Percentiles rank a stretch among this genome's conserved stretches.
phyloP scores from a whole-genome alignment of 2,888 invertebrate genomes.

The Cephus spinipes region DNA sequence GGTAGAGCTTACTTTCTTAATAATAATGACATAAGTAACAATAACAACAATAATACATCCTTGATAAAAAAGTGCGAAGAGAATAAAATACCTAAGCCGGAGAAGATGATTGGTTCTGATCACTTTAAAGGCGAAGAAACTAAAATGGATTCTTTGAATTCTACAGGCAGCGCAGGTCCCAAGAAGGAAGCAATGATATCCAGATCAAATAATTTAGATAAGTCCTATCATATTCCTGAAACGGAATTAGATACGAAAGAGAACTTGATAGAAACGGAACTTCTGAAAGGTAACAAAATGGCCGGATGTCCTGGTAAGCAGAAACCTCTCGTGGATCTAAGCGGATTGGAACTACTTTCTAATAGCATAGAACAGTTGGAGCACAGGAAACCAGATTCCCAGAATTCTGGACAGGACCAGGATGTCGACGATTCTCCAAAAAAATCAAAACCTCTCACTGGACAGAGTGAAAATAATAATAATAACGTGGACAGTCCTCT shows the following conservation, averaged over 20 bases:
- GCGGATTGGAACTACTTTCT: constrained; percentile 84
- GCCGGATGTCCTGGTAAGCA: constrained; percentile 26
- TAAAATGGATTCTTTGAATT: neutral
- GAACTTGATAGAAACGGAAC: neutral
- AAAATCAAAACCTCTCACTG: constrained; percentile 46
- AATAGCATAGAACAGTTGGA: constrained; percentile 88
- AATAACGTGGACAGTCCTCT: constrained; percentile 68
- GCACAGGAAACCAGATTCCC: constrained; percentile 61
- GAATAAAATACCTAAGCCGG: constrained; percentile 22
- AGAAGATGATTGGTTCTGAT: constrained; percentile 12
- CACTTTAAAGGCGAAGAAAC: neutral
- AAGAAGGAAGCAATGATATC: neutral
- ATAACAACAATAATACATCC: constrained; percentile 41
- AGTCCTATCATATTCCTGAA: neutral
- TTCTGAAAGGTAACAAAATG: neutral
- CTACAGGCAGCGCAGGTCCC: neutral
- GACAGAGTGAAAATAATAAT: constrained; percentile 66
- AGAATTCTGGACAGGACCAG: constrained; percentile 15
- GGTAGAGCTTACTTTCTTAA: constrained; percentile 20
- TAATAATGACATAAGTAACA: constrained; percentile 43
- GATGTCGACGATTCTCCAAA: constrained; percentile 67
- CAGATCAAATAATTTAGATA: neutral
- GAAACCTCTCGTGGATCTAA: constrained; percentile 73
- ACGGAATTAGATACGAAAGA: neutral
- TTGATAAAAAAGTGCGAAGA: neutral